phyloP scores from a whole-genome alignment of 2,888 invertebrate genomes.

The Lumbricus terrestris region DNA sequence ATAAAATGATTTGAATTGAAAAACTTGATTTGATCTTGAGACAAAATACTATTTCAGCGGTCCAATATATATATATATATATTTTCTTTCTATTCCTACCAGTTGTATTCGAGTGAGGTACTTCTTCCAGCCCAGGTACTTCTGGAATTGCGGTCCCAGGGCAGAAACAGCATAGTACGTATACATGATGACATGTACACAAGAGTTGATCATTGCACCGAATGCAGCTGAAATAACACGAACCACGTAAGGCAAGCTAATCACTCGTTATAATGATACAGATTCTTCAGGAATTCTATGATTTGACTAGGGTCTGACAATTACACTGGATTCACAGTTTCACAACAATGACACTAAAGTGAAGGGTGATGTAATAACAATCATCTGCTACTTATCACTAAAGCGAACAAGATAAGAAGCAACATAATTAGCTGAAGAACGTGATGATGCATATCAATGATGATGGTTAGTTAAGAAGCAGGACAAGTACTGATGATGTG shows the following conservation, averaged over 20 bases:
- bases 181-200: conserved; percentile 59
- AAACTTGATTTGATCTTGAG: not conserved
- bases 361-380: not conserved
- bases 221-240: conserved; percentile 48
- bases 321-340: not conserved
- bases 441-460: not conserved
- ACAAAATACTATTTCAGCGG: not conserved
- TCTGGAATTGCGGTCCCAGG: conserved; percentile 56
- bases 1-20: not conserved
- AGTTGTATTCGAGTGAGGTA: conserved; percentile 58
- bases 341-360: not conserved
- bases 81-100: conserved; percentile 44
- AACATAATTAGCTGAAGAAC: not conserved
- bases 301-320: not conserved
- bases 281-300: not conserved
- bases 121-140: conserved; percentile 59
- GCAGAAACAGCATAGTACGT: conserved; percentile 57
- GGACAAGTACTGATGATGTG: not conserved
- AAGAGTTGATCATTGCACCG: conserved; percentile 59
- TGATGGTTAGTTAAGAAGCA: not conserved
- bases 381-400: not conserved
- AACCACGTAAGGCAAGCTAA: not conserved
- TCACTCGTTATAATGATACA: not conserved
- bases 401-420: not conserved
- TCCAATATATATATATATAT: not conserved